Evolutionary conservation across 2,797 vertebrate species (phyloP).

Genomic region (Premnoplex brunnescens): DNA sequence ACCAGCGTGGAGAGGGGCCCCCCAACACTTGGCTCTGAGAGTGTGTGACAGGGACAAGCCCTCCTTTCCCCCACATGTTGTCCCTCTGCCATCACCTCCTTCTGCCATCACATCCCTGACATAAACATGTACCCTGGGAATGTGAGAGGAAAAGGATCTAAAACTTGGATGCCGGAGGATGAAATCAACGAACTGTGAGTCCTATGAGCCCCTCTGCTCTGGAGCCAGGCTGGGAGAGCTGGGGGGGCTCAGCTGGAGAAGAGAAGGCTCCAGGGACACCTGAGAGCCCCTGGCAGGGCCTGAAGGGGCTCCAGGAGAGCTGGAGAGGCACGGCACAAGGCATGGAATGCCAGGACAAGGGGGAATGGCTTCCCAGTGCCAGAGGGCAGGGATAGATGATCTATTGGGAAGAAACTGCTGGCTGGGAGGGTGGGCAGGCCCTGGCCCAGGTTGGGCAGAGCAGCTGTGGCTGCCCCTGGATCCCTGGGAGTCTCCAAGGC

Average conservation of each 20-base stretch:
- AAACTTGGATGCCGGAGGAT: not conserved
- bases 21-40: not conserved
- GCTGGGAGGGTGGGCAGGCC: not conserved
- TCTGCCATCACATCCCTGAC: not conserved
- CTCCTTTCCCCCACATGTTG: not conserved
- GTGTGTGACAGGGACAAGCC: not conserved
- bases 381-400: not conserved
- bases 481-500: not conserved
- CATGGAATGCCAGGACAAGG: accelerated
- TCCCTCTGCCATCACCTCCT: not conserved
- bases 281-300: not conserved
- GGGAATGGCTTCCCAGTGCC: not conserved
- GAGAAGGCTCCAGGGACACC: not conserved
- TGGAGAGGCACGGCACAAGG: not conserved
- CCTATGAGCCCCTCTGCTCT: not conserved
- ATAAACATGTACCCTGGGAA: not conserved
- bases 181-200: not conserved
- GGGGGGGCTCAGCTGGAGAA: not conserved
- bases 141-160: accelerated
- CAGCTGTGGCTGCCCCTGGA: not conserved
- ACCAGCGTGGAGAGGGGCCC: not conserved
- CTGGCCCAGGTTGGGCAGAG: too few species aligned
- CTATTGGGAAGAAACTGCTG: not conserved
- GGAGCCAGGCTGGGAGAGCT: not conserved
- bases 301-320: not conserved